A percentile compares a stretch with the other conserved stretches of the same genome.
These are phyloP conservation scores for Ephestia elutella DNA, from an alignment of 1,140 invertebrate species.

Conservation along the genomic window DNA sequence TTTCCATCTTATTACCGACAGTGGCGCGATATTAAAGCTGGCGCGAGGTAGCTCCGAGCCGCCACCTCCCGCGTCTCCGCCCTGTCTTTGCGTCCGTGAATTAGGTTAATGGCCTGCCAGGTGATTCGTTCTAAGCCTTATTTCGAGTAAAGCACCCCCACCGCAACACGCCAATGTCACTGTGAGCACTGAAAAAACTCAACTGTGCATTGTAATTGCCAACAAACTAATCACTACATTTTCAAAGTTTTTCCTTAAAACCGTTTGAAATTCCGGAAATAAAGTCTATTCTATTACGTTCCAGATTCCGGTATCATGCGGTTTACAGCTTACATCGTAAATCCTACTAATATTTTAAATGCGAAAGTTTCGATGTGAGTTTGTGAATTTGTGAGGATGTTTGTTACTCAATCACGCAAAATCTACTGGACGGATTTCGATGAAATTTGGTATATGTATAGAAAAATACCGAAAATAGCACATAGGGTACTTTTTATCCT, in stretches of 20 bases:
- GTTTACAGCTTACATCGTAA: no score
- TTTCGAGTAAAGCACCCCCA: constrained; percentile 54
- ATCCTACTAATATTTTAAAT: no score
- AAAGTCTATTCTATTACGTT: no score
- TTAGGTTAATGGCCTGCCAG: constrained; percentile 73
- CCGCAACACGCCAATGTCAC: constrained; percentile 57
- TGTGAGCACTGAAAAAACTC: constrained; percentile 17
- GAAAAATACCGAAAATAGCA: no score
- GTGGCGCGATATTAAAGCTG: constrained; percentile 67
- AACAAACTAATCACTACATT: neutral
- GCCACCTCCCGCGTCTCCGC: constrained; percentile 63
- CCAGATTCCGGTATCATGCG: no score
- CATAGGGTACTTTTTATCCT: no score
- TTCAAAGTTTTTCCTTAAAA: constrained; percentile 9
- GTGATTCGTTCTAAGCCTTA: constrained; percentile 69
- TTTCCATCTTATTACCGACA: constrained; percentile 72
- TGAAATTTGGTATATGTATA: no score
- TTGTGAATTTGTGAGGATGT: no score
- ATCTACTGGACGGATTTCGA: no score
- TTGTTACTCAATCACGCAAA: no score
- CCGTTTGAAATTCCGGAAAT: no score
- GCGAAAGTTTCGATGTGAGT: no score
- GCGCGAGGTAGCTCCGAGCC: constrained; percentile 42
- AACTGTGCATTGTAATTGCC: neutral
- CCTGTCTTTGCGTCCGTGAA: constrained; percentile 70